phyloP scores from a whole-genome alignment of 1,140 invertebrate species.

The Samia ricini region DNA sequence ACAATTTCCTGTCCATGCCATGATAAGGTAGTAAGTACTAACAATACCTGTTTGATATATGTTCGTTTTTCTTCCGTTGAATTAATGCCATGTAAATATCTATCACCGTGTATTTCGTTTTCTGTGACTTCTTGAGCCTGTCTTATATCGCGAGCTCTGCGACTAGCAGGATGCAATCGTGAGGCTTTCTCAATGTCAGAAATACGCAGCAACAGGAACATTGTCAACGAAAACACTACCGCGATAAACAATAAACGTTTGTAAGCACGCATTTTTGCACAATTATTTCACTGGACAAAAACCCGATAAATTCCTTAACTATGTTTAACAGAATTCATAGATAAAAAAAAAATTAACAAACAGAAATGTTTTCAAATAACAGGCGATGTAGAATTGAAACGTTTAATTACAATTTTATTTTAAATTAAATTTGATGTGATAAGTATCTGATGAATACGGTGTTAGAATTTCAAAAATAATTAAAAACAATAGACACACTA shows the following conservation, averaged over 20 bases:
- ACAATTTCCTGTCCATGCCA: not conserved
- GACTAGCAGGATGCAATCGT: not conserved
- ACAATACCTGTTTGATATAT: constrained; percentile 8
- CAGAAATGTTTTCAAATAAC: not conserved
- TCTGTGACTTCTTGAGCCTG: not conserved
- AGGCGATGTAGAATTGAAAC: not conserved
- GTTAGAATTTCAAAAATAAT: too few species aligned
- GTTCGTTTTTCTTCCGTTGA: not conserved
- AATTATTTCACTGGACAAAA: not conserved
- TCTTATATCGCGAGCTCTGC: not conserved
- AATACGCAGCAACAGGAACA: constrained; percentile 31
- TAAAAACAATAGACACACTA: not conserved
- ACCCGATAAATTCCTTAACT: not conserved
- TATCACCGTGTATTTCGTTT: not conserved
- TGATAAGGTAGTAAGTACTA: not conserved
- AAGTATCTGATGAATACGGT: too few species aligned
- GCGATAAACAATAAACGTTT: constrained; percentile 28
- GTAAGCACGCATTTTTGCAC: constrained; percentile 39
- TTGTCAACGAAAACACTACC: constrained; percentile 22
- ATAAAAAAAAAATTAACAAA: not conserved
- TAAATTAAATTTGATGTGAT: too few species aligned
- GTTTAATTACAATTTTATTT: too few species aligned
- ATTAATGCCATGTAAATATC: not conserved
- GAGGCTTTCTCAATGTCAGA: not conserved
- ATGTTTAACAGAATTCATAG: not conserved